Percentiles rank a stretch among this genome's conserved stretches.
These are phyloP conservation scores for Atopsyche davidsoni DNA, from an alignment of 1,140 invertebrate genomes.

Conservation along the genomic window DNA sequence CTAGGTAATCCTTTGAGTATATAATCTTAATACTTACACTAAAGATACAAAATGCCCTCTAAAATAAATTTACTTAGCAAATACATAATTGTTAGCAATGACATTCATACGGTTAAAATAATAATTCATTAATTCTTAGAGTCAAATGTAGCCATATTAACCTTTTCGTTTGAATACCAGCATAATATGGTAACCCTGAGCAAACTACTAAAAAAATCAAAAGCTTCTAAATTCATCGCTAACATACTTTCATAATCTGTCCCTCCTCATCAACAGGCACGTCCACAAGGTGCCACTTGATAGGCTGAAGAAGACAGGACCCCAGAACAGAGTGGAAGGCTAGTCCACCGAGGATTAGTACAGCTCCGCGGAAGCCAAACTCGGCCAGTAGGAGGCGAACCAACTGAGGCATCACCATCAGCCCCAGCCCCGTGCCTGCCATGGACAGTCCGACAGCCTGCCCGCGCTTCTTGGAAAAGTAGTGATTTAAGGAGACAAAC, in stretches of 20 bases:
- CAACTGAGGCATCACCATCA: conserved; percentile 69
- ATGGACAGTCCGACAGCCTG: conserved; percentile 70
- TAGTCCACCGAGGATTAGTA: conserved; percentile 59
- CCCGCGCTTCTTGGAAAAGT: conserved; percentile 65
- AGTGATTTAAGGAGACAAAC: conserved; percentile 68
- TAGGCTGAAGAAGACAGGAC: conserved; percentile 59
- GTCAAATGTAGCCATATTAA: too few relatives aligned
- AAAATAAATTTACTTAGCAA: conserved; percentile 2
- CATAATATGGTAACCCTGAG: too few relatives aligned
- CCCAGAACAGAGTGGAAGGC: conserved; percentile 61
- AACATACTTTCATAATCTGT: conserved; percentile 44
- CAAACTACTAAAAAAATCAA: too few relatives aligned
- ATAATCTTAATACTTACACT: too few relatives aligned
- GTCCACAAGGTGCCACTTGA: conserved; percentile 58
- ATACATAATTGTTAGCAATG: not conserved
- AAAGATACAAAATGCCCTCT: too few relatives aligned
- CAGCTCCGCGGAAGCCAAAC: conserved; percentile 58
- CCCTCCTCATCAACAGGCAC: conserved; percentile 53
- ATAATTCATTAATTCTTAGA: too few relatives aligned
- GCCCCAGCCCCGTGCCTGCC: conserved; percentile 67
- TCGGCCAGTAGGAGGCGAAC: conserved; percentile 54
- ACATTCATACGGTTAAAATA: too few relatives aligned
- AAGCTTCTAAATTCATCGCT: too few relatives aligned
- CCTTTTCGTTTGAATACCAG: too few relatives aligned
- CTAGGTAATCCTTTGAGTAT: too few relatives aligned